Conservation (phyloP, 2,888 invertebrate species). For the Torymus texanus region DNA sequence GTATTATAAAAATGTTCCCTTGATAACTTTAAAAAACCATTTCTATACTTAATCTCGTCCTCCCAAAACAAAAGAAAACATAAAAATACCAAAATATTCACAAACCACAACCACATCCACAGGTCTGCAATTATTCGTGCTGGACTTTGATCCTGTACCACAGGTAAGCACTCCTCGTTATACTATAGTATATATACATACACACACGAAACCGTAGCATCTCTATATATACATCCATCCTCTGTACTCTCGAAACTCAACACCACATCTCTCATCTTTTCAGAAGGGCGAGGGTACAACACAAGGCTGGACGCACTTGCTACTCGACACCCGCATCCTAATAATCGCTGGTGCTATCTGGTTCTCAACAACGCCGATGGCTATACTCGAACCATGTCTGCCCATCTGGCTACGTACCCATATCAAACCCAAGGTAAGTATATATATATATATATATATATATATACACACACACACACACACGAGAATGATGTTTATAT, state of each 20-base stretch:
- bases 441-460: too few relatives aligned
- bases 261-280: not conserved
- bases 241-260: too few relatives aligned
- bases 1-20: too few relatives aligned
- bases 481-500: too few relatives aligned
- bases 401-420: slow-evolving; percentile 87
- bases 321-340: slow-evolving; percentile 81
- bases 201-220: not conserved
- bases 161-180: slow-evolving; percentile 57
- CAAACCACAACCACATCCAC: not conserved
- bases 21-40: too few relatives aligned
- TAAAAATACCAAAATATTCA: too few relatives aligned
- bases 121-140: slow-evolving; percentile 67
- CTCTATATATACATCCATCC: too few relatives aligned
- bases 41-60: too few relatives aligned
- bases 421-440: slow-evolving; percentile 79
- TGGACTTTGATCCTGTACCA: slow-evolving; percentile 68
- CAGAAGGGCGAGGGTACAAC: slow-evolving; percentile 34
- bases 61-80: too few relatives aligned
- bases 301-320: slow-evolving; percentile 77
- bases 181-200: slow-evolving; percentile 1
- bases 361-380: slow-evolving; percentile 88
- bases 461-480: too few relatives aligned
- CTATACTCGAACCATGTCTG: slow-evolving; percentile 87
- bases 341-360: slow-evolving; percentile 83